Evolutionary conservation across 2,113 vertebrate species (phyloP), one percentile per base, ranked within the genome.

Genomic region (Cyprinus carpio): DNA sequence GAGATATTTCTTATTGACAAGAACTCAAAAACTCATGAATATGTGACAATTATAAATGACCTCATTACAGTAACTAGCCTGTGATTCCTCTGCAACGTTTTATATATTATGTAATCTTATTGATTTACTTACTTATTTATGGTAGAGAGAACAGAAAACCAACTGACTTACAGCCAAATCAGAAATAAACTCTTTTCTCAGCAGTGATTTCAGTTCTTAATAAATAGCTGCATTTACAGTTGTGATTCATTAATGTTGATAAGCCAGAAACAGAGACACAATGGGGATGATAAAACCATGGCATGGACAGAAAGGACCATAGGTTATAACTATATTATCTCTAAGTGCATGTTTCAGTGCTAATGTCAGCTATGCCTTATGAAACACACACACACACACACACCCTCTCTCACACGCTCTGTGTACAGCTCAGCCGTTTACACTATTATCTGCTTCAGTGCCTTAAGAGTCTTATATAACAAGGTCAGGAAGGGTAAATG

Each of bases 401-500:
- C 18, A 37, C 67, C 15, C 37, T 3, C 54, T 60, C 31, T 60
- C 23, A 60, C 49, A 65, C 37, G 9, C 40, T 81, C n/a, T 60
- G 7, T 43, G 77, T 34, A 81, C 25, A 31, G 60, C 11, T 69
- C 2, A 67, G 25, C 31, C 1, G 18, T 1, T 79, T 58, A 60
- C 27, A 15, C 29, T 13, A 1, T 65, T 81, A 40, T 58, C 29
- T 40, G 65, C 49, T 58, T 72, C 49, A 83, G 49, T 54, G 49
- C 11, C 49, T 58, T 13, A 27, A 46, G 9, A 51, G 18, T 49
- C 27, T 83, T 83, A 74, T 58, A 56, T 72, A 83, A 72, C 49
- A 54, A 64, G 60, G 29, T 72, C 67, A 82, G 49, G 20, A n/a
- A 82, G 31, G 20, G 6, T 11, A 37, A 10, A 2, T 49, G 7